Conservation (phyloP, 2,113 vertebrate genomes). For the Lampris megalopsis region DNA sequence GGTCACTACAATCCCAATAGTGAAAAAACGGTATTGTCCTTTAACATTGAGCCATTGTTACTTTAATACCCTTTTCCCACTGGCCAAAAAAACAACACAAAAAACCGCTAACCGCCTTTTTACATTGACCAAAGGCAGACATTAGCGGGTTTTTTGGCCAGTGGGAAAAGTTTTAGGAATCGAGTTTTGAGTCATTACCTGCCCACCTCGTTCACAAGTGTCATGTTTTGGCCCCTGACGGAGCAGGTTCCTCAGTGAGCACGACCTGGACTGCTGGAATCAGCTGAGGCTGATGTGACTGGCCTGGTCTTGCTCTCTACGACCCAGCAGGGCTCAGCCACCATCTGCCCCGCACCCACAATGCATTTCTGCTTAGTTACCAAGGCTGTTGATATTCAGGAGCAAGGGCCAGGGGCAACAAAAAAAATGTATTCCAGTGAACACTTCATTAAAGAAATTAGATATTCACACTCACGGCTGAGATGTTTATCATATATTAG, state of each 20-base stretch:
- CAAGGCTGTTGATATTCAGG: conserved; percentile 59
- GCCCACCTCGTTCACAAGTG: conserved; percentile 25
- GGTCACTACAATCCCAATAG: too few species aligned
- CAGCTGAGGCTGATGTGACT: conserved; percentile 84
- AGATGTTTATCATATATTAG: too few species aligned
- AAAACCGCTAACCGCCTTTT: too few species aligned
- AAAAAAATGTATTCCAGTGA: conserved; percentile 75
- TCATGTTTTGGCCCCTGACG: conserved; percentile 1
- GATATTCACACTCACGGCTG: conserved; percentile 37
- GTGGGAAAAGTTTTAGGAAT: too few species aligned
- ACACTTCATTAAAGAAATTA: conserved; percentile 64
- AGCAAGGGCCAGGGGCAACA: conserved; percentile 47
- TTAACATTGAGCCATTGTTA: too few species aligned
- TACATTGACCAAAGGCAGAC: too few species aligned
- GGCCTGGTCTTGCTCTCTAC: conserved; percentile 73
- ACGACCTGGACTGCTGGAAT: conserved; percentile 65
- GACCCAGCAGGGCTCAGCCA: conserved; percentile 75
- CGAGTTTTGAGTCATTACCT: conserved; percentile 29
- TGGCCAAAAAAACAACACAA: too few species aligned
- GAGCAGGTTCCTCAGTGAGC: conserved; percentile 22
- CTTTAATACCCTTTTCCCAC: too few species aligned
- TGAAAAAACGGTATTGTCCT: too few species aligned
- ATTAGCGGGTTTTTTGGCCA: too few species aligned
- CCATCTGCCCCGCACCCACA: conserved; percentile 77
- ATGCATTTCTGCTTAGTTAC: conserved; percentile 82